Evolutionary conservation across 2,888 invertebrate genomes (phyloP).

Genomic region (Brachycybe producta): DNA sequence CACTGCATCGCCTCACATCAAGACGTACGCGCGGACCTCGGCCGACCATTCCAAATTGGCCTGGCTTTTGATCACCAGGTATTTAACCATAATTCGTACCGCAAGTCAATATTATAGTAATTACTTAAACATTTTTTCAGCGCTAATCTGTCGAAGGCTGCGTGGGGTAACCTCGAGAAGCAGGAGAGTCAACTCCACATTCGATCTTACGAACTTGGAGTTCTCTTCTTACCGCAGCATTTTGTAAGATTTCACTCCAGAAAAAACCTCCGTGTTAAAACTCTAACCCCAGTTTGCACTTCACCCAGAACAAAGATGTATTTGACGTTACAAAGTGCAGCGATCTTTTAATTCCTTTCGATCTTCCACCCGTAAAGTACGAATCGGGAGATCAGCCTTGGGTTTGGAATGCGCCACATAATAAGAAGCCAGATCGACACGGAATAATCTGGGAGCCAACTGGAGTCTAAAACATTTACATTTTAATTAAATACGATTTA

Average conservation of each 20-base stretch:
- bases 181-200: conserved; percentile 47
- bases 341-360: conserved; percentile 60
- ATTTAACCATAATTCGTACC: neutral
- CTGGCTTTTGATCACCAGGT: conserved; percentile 67
- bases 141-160: conserved; percentile 91
- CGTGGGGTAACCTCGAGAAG: conserved; percentile 68
- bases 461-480: too few species aligned
- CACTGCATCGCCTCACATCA: conserved; percentile 87
- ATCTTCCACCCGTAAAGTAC: conserved; percentile 64
- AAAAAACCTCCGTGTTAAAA: too few species aligned
- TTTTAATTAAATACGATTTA: neutral
- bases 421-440: conserved; percentile 12
- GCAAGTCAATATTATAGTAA: too few species aligned
- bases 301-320: too few species aligned
- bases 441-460: conserved; percentile 16
- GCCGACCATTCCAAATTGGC: conserved; percentile 52
- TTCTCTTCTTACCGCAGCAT: conserved; percentile 69
- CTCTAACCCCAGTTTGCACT: neutral
- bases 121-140: conserved; percentile 39
- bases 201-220: conserved; percentile 82
- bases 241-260: too few species aligned
- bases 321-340: conserved; percentile 2
- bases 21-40: conserved; percentile 67
- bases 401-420: conserved; percentile 22
- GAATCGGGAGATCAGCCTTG: conserved; percentile 44